A percentile compares a stretch with the other conserved stretches of the same genome.
These are phyloP conservation scores for Eubasilissa splendida DNA, from an alignment of 2,888 invertebrate species.

Conservation along the genomic window DNA sequence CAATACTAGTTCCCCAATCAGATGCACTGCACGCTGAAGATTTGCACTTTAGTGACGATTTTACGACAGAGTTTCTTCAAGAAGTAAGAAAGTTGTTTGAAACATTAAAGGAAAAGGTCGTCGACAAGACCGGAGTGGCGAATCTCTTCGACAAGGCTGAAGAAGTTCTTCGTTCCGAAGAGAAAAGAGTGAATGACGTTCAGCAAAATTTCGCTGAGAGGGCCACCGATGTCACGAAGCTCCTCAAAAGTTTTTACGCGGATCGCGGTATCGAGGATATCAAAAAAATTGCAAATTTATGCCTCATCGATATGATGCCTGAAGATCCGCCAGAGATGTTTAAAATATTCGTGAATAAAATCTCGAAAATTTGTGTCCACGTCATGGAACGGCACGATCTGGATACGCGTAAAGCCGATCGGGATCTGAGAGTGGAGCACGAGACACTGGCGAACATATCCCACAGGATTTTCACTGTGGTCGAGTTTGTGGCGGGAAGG, in stretches of 20 bases:
- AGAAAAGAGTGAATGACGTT: not conserved
- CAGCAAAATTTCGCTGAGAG: not conserved
- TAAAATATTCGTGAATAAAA: not conserved
- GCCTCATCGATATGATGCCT: not conserved
- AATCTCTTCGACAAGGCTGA: constrained; percentile 1
- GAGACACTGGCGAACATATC: not conserved
- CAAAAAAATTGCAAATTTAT: not conserved
- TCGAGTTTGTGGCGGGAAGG: not conserved
- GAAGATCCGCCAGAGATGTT: not conserved
- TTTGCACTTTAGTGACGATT: not conserved
- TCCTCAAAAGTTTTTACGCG: not conserved
- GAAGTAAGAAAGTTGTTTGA: not conserved
- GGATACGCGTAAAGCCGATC: not conserved
- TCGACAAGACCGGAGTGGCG: not conserved
- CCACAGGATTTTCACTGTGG: not conserved
- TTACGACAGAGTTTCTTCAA: not conserved
- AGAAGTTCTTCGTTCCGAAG: not conserved
- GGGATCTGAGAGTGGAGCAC: not conserved
- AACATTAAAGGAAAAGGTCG: not conserved
- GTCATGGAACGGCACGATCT: not conserved
- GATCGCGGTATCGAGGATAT: not conserved
- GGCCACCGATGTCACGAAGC: not conserved
- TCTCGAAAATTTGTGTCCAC: not conserved
- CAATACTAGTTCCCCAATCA: too few relatives aligned
- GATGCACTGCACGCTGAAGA: too few relatives aligned